Base-by-base conservation (phyloP, 2,888 invertebrate species). In the Cataglyphis altisquamis region DNA sequence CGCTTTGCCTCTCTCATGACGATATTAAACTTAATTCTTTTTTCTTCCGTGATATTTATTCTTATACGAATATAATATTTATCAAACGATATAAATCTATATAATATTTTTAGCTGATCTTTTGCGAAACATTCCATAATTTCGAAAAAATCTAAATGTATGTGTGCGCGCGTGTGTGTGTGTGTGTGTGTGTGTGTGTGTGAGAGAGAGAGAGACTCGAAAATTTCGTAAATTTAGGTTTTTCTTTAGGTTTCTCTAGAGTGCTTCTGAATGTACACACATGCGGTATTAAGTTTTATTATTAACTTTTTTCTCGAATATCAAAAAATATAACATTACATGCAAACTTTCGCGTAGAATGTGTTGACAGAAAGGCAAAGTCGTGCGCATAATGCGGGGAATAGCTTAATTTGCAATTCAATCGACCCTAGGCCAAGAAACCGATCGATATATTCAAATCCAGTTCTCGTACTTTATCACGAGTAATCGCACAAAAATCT, bases 401-500 rank as follows among this genome's bases (percentile, higher is more conserved):
- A 72, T 60, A 68, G 36, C 57, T 64, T 78, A 83, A 89, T 89
- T 89, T 89, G 84, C 87, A 87, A 87, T 84, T 87, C 89, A 89
- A 87, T 84, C 72, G n/a, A 57, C 82, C 45, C 70, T 64, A 81
- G 84, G 73, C 68, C 39, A 52, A 29, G 39, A 45, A 15, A 39
- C 57, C 82, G 87, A 86, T 87, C 89, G 87, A 87, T 89, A 87
- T 89, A 89, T 87, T 86, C 82, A 83, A 82, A 86, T 84, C 72
- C 62, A 68, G 74, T 70, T 75, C 84, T 57, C 66, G 39, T 25
- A 25, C 1, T 60, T 36, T 55, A 64, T 83, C 60, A 36, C 77
- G 41, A 83, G 25, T 72, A 74, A 48, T 64, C 36, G 15, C 32
- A 6, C 32, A 15, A n/a, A 45, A 72, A 64, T 55, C 73, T 39